Base-by-base conservation (phyloP, 2,113 vertebrate species). In the Callaeas wilsoni region DNA sequence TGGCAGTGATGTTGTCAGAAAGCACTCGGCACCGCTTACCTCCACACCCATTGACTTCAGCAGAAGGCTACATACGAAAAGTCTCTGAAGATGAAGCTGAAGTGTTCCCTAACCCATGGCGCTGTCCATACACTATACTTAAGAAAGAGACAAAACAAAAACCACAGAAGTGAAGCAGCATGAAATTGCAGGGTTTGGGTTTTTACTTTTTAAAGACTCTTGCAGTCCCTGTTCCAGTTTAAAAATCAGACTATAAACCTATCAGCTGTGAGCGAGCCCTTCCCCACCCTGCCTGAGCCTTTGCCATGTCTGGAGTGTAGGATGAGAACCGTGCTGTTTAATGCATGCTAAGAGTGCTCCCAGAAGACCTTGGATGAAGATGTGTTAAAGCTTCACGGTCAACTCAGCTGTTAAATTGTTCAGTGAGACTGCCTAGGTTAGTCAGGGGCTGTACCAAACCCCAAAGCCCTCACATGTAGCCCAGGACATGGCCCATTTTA, bases 11-110 rank as follows among this genome's bases (percentile, higher is more conserved):
- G 71, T 13, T 88, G 95, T 74, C 90, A 75, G 68, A 70, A 77
- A 77, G 90, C 71, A 17, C 93, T 90, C 64, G 3, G 93, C 75
- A 19, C 78, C 2, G 84, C 94, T 97, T 97, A 96, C 93, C 96
- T 97, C 94, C 82, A 95, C 84, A 64, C 95, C 95, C 94, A 97
- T 97, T 94, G 96, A 87, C 95, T 95, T 94, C 96, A 92, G 88
- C 12, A 73, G 96, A 55, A 70, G 93, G 83, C 80, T 96, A 97
- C 69, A 94, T 71, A 94, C 1, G 71, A 81, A 92, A 92, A 87
- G 88, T 35, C 95, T 90, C 95, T 86, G 95, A 57, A 93, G 96
- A 68, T 49, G 87, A 59, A 89, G 95, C 5, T 84, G 68, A 76
- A 93, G 93, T 14, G 75, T 17, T 92, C 95, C 95, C 94, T 97